Base-by-base conservation (phyloP, 1,140 invertebrate genomes). In the Parapsyche elsis region DNA sequence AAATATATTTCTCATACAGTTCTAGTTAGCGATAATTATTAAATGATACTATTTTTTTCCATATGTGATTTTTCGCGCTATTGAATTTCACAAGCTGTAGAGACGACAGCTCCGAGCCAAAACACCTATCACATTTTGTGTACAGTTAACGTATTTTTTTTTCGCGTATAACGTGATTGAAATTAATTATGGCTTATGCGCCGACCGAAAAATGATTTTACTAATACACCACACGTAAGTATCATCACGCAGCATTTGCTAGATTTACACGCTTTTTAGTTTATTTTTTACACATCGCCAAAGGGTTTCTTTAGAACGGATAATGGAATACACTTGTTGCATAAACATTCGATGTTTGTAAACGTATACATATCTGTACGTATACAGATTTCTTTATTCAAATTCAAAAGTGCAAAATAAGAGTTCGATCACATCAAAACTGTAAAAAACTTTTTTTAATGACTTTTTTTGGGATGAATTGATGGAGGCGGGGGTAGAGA, bases 1-100 rank as follows among this genome's bases (percentile, higher is more conserved):
- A 67, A 67, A 67, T 24, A 67, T 26, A n/a, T 23, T 67, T 67
- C 23, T 67, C n/a, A 26, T 67, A 67, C 57, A 21, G 16, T 21
- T 61, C 57, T 19, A 61, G 57, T 19, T 2, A 7, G 57, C 57
- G 57, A 19, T 67, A 67, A 67, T 67, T 67, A 67, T 67, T 23
- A 67, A 67, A 67, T 67, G 64, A 67, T 67, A 67, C 23, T n/a
- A 38, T 38, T 38, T 67, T 67, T 14, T 67, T 67, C 26, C 64
- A 23, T 67, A 1, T 21, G n/a, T 1, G 24, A 24, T 24, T 24
- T 12, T 26, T 21, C 23, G 24, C 64, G 21, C 26, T 67, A 67
- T 67, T 67, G 24, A 67, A 67, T 67, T 67, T 23, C 64, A 24
- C 64, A 24, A 67, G 59, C 49, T 2, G 10, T 2, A 61, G 21